Conservation (phyloP, 1,140 invertebrate genomes). For the Brachionus koreanus region DNA sequence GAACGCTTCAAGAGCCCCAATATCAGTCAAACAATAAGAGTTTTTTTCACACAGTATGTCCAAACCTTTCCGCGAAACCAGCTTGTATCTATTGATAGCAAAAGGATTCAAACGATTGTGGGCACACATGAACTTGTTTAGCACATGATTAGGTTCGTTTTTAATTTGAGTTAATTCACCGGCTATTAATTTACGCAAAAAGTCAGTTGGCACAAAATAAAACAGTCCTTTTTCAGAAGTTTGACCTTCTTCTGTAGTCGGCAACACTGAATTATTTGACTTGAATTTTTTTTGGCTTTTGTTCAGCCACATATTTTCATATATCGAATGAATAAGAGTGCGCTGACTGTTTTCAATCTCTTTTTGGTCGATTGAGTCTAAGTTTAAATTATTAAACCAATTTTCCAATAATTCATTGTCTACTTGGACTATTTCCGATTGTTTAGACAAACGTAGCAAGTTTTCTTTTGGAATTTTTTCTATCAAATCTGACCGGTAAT, state of each 20-base stretch:
- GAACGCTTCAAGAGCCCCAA: conserved; percentile 20
- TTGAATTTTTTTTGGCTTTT: neutral
- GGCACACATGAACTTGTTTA: neutral
- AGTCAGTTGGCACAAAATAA: conserved; percentile 2
- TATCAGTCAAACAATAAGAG: neutral
- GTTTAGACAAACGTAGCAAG: neutral
- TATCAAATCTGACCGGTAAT: neutral
- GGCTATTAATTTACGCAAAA: neutral
- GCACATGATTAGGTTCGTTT: neutral
- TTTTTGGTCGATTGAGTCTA: neutral
- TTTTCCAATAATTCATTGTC: conserved; percentile 23
- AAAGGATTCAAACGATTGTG: neutral
- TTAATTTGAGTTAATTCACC: neutral
- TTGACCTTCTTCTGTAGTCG: neutral
- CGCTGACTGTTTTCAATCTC: neutral
- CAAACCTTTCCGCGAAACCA: neutral
- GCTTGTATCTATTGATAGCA: neutral
- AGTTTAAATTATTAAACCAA: conserved; percentile 28
- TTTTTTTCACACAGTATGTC: neutral
- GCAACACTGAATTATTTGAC: neutral
- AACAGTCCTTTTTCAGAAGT: neutral
- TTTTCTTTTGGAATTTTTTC: conserved; percentile 22
- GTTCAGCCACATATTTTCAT: neutral
- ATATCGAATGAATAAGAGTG: neutral
- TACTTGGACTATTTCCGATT: neutral